Base-by-base conservation (phyloP, 35 echinoderm and acorn worm genomes). In the Heliocidaris erythrogramma region DNA sequence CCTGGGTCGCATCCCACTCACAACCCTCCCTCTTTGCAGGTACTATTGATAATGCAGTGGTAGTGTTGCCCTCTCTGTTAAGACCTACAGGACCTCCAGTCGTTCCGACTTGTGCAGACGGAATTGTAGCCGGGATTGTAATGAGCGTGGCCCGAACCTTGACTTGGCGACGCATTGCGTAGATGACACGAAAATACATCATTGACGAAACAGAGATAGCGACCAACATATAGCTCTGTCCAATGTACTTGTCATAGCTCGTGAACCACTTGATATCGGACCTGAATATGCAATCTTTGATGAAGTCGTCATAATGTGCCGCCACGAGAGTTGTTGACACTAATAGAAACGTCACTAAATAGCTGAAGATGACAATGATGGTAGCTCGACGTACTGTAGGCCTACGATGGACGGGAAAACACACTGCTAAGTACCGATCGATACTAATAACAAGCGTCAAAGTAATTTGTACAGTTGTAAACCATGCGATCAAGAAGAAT, bases 371-470 rank as follows among this genome's bases (percentile, higher is more conserved):
- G 8, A 95, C 96, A 17, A 94, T 60, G 69, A 97, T 59, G 35
- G 89, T 48, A 31, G 96, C 96, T 48, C 59, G 32, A 14, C 29
- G 48, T 2, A 60, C 48, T 24, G 94, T 97, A 35, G 95, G 92
- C 31, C 61, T 29, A 12, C 94, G 91, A 12, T 94, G 32, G 7
- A 93, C 78, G 27, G 96, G 96, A 9, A 91, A 94, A 49, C 96
- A 97, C 11, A 97, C 88, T 9, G 91, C 91, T 17, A 59, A 86
- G 53, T 97, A 97, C 10, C 96, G 90, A 30, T 97, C 96, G 9
- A 97, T 42, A 7, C 90, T 94, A 35, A 97, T 93, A 47, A 91
- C 85, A 18, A 48, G 42, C 5, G 94, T 97, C 9, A 97, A 42
- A 49, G 95, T 88, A 24, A 88, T 27, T 7, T 95, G 95, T 59